phyloP scores from a whole-genome alignment of 2,797 vertebrate genomes.

The Gymnodraco acuticeps region DNA sequence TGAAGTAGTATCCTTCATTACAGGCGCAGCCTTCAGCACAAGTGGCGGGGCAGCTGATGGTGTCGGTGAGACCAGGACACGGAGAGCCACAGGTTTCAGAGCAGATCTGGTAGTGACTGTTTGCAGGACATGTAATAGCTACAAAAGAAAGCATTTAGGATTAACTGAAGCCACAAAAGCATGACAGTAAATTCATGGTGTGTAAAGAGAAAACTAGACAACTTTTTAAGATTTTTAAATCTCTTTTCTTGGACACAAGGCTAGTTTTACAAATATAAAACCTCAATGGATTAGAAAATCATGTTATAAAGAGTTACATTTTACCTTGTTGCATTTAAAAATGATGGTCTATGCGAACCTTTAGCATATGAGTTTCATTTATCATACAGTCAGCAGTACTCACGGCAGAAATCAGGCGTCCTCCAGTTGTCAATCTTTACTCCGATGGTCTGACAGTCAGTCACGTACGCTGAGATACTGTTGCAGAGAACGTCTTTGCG shows the following conservation, averaged over 20 bases:
- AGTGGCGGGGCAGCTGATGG: constrained; percentile 47
- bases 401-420: constrained; percentile 68
- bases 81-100: constrained; percentile 72
- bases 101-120: constrained; percentile 83
- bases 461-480: constrained; percentile 67
- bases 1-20: constrained; percentile 74
- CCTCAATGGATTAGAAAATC: no score
- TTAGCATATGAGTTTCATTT: background rate
- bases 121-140: constrained; percentile 76
- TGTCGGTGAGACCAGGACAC: constrained; percentile 73
- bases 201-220: background rate
- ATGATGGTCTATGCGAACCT: background rate
- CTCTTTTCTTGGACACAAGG: no score
- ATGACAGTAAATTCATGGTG: background rate
- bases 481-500: constrained; percentile 55
- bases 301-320: no score
- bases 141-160: constrained; percentile 2
- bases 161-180: background rate
- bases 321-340: no score
- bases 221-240: background rate
- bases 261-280: no score
- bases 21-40: constrained; percentile 85
- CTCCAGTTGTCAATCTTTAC: constrained; percentile 71
- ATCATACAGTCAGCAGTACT: constrained; percentile 39
- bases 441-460: constrained; percentile 59